Evolutionary conservation across 2,797 vertebrate genomes (phyloP), one percentile per base, ranked within the genome.

Genomic region (Takifugu ocellatus): DNA sequence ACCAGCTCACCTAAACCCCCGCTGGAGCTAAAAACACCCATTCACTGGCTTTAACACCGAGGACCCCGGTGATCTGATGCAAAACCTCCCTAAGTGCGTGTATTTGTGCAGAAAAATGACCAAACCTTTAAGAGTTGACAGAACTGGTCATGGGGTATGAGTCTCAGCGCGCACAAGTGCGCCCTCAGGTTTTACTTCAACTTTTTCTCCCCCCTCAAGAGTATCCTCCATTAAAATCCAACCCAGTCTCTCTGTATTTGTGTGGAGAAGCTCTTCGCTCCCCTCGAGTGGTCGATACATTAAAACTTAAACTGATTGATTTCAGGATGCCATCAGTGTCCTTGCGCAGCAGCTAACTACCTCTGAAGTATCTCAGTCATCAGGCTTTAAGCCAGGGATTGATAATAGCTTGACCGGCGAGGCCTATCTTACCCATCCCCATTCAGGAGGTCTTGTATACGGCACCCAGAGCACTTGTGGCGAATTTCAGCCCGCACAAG

Each of bases 291-390:
- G 87, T 83, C 83, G 84, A 91, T 90, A 89, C 89, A 91, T 92
- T 90, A 90, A 91, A 91, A 91, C 91, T 90, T 91, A 90, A 92
- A 91, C 89, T 88, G 90, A 91, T 91, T 90, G 90, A 91, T 92
- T 90, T 83, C 83, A 89, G 88, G 85, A 91, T 80, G 83, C 81
- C 88, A 86, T 85, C 87, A 83, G 88, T 87, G 87, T 90, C 86
- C 90, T 90, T 69, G 81, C 79, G 56, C 63, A 49, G 85, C 81
- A 45, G 82, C 83, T 88, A 88, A 85, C 88, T 79, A 87, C 84
- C 86, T 90, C 75, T 93, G 86, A 91, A 93, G 92, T 90, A 89
- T 86, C 81, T 86, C 77, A 84, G 88, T 92, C 90, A 91, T 91
- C 89, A 87, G 68, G 88, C 90, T 89, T 85, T 83, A 78, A 87